Percentiles rank a stretch among this genome's conserved stretches.
Conservation (phyloP, 2,113 vertebrate species). For the Lasiurus cinereus region DNA sequence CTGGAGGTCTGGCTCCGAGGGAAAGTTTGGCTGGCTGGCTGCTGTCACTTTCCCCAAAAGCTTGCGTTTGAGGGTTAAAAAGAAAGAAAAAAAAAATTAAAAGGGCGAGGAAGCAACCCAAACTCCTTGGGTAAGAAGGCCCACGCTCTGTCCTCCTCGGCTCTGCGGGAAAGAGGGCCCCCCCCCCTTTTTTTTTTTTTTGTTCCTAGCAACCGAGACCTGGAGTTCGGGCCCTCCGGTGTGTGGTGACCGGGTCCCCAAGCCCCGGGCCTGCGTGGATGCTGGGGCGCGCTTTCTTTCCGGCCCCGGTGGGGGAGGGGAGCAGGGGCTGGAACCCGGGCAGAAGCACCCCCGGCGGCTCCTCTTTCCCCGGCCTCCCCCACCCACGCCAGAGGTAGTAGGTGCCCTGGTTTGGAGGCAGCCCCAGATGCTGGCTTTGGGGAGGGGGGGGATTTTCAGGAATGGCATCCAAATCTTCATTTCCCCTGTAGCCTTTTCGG, state of each 20-base stretch:
- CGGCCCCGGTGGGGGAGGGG: conserved; percentile 61
- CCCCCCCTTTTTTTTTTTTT: not conserved
- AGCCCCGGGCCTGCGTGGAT: conserved; percentile 54
- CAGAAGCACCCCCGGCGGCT: too few relatives aligned
- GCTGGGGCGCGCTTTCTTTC: conserved; percentile 71
- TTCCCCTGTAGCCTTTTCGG: not conserved
- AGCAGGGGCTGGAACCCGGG: too few relatives aligned
- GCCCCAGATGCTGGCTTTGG: not conserved
- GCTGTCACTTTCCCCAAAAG: conserved; percentile 1
- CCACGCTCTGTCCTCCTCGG: not conserved
- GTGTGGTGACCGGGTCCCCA: conserved; percentile 67
- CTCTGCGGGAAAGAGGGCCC: conserved; percentile 5
- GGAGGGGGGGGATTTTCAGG: conserved; percentile 8
- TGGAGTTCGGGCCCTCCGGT: conserved; percentile 13
- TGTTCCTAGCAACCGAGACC: conserved; percentile 51
- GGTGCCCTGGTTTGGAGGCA: not conserved
- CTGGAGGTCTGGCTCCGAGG: conserved; percentile 21
- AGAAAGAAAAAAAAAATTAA: not conserved
- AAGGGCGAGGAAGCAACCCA: not conserved
- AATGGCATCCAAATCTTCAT: conserved; percentile 3
- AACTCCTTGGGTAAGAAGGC: conserved; percentile 33
- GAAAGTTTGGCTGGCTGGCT: conserved; percentile 66
- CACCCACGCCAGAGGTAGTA: not conserved
- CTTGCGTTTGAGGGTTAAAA: not conserved
- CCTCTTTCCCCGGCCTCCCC: not conserved